phyloP scores from a whole-genome alignment of 2,888 invertebrate species.

The Allacma fusca region DNA sequence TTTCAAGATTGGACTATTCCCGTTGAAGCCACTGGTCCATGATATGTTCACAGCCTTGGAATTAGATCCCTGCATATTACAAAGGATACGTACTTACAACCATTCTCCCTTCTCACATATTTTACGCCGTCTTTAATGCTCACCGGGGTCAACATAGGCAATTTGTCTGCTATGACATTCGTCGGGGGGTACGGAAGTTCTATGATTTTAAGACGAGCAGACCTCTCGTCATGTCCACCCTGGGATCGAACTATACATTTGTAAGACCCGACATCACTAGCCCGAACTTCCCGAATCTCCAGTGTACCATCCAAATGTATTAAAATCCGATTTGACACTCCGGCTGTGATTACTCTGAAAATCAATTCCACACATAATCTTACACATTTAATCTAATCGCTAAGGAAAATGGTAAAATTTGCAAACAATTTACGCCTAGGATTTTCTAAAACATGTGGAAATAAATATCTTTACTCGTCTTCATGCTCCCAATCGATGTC shows the following conservation, averaged over 20 bases:
- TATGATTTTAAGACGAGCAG: slow-evolving; percentile 84
- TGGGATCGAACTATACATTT: slow-evolving; percentile 88
- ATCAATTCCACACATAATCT: too few species aligned
- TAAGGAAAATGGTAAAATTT: too few species aligned
- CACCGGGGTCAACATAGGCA: slow-evolving; percentile 67
- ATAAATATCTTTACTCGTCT: too few species aligned
- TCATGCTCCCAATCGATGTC: slow-evolving; percentile 90
- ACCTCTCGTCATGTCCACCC: slow-evolving; percentile 91
- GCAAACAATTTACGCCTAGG: too few species aligned
- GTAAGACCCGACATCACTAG: slow-evolving; percentile 93
- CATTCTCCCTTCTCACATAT: too few species aligned
- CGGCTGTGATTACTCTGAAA: slow-evolving; percentile 64
- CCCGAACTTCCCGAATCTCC: slow-evolving; percentile 77
- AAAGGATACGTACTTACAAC: too few species aligned
- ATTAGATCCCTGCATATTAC: too few species aligned
- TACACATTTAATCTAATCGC: too few species aligned
- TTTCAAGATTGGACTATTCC: slow-evolving; percentile 92
- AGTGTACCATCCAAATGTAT: slow-evolving; percentile 60
- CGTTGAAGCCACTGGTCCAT: slow-evolving; percentile 97
- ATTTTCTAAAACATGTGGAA: too few species aligned
- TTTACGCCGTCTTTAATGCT: too few species aligned
- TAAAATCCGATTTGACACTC: slow-evolving; percentile 55
- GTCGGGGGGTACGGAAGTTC: slow-evolving; percentile 94
- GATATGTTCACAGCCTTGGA: slow-evolving; percentile 83
- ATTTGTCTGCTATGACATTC: slow-evolving; percentile 76